Conservation (phyloP, 2,888 invertebrate species). For the Anticlea derivata region DNA sequence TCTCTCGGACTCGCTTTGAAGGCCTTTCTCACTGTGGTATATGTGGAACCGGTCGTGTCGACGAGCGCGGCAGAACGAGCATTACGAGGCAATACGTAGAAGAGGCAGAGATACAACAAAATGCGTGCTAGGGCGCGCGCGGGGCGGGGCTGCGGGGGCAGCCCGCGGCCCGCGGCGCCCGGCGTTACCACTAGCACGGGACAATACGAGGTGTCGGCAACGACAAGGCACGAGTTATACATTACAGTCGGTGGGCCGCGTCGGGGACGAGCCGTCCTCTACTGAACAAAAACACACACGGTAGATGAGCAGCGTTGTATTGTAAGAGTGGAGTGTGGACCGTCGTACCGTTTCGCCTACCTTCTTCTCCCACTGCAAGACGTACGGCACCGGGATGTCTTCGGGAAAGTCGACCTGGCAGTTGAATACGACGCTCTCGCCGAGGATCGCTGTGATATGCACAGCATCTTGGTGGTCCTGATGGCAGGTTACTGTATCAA, state of each 20-base stretch:
- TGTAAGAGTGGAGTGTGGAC: conserved; percentile 82
- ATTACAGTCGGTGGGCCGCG: conserved; percentile 78
- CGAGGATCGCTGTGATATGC: conserved; percentile 98
- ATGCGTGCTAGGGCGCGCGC: conserved; percentile 69
- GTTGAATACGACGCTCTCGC: conserved; percentile 98
- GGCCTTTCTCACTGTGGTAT: conserved; percentile 84
- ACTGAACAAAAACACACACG: conserved; percentile 84
- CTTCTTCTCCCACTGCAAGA: conserved; percentile 99
- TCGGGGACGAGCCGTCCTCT: conserved; percentile 79
- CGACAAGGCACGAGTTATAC: conserved; percentile 73
- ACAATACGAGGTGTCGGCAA: conserved; percentile 67
- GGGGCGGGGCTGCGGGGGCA: conserved; percentile 63
- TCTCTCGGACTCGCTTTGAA: conserved; percentile 84
- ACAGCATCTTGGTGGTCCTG: conserved; percentile 96
- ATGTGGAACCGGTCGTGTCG: conserved; percentile 59
- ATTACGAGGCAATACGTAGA: conserved; percentile 72
- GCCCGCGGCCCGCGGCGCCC: conserved; percentile 71
- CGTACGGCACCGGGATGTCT: conserved; percentile 97
- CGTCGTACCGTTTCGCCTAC: conserved; percentile 98
- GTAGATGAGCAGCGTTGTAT: conserved; percentile 83
- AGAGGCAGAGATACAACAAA: conserved; percentile 75
- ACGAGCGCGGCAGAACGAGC: conserved; percentile 61
- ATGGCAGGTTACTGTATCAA: conserved; percentile 86
- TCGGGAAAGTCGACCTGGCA: conserved; percentile 99
- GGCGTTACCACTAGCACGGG: conserved; percentile 71